Conservation (phyloP, 2,113 vertebrate genomes). For the Azemiops feae region DNA sequence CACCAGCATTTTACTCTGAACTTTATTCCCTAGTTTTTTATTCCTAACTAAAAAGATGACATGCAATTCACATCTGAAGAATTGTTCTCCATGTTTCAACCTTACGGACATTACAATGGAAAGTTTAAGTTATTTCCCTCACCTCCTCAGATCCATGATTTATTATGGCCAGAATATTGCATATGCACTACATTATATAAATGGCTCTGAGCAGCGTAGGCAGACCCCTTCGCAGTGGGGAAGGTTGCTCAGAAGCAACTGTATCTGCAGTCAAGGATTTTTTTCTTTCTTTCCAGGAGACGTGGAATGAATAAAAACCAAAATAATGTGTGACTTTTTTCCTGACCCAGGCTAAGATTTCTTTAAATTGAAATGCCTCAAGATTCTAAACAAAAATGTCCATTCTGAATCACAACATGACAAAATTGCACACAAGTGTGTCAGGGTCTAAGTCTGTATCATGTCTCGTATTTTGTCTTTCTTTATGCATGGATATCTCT, state of each 20-base stretch:
- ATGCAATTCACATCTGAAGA: conserved; percentile 1
- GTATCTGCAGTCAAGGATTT: neutral
- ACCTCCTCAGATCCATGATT: neutral
- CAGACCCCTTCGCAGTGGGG: neutral
- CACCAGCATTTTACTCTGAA: neutral
- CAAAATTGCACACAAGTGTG: neutral
- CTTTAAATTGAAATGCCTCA: neutral
- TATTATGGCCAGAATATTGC: neutral
- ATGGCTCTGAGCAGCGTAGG: neutral
- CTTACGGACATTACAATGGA: neutral
- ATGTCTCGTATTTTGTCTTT: neutral
- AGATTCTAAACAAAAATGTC: neutral
- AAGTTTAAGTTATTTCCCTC: neutral
- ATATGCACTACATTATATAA: neutral
- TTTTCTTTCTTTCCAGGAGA: neutral
- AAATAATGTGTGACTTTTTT: neutral
- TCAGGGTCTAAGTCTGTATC: neutral
- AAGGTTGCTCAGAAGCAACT: neutral
- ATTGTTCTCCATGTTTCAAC: neutral
- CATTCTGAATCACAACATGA: neutral
- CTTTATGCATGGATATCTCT: neutral
- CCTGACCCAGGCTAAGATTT: neutral
- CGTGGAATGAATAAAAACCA: neutral
- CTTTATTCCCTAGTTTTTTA: neutral
- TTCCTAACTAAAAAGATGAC: neutral